Evolutionary conservation across 1,140 invertebrate genomes (phyloP).

Genomic region (Drosophila setifemur): DNA sequence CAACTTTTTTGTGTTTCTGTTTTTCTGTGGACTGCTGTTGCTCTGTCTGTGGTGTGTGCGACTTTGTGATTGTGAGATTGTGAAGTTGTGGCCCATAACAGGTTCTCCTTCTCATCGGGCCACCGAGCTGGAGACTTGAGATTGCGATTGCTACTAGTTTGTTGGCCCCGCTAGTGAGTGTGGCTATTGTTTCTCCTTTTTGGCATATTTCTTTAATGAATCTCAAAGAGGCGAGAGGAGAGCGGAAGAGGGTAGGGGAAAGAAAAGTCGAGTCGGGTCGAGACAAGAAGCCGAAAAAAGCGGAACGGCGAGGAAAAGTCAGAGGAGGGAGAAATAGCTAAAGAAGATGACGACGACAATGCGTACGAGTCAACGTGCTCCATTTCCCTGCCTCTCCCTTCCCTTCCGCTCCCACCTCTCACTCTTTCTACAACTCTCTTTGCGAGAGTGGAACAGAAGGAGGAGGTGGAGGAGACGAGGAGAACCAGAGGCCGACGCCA

Average conservation of each 20-base stretch:
- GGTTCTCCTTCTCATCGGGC: constrained; percentile 21
- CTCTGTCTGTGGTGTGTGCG: constrained; percentile 4
- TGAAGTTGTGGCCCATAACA: constrained; percentile 35
- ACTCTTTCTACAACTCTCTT: constrained; percentile 17
- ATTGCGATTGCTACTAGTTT: constrained; percentile 51
- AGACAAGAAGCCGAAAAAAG: constrained; percentile 21
- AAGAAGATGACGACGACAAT: constrained; percentile 42
- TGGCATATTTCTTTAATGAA: constrained; percentile 80
- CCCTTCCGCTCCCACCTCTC: not conserved
- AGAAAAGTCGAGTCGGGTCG: not conserved
- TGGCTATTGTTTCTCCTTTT: constrained; percentile 55
- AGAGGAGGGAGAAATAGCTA: constrained; percentile 47
- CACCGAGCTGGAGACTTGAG: not conserved
- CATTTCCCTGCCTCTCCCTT: constrained; percentile 18
- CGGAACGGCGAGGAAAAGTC: constrained; percentile 31
- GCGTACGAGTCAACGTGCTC: constrained; percentile 69
- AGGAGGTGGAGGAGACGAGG: constrained; percentile 1
- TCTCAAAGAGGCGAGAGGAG: constrained; percentile 30
- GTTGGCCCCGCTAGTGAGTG: constrained; percentile 34
- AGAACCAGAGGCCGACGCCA: constrained; percentile 45
- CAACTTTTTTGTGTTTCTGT: constrained; percentile 24
- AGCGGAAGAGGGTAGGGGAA: constrained; percentile 8
- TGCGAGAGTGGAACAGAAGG: not conserved
- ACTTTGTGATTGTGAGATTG: constrained; percentile 14
- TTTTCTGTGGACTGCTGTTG: constrained; percentile 17